phyloP scores from a whole-genome alignment of 1,140 invertebrate genomes.

The Lepeophtheirus salmonis region DNA sequence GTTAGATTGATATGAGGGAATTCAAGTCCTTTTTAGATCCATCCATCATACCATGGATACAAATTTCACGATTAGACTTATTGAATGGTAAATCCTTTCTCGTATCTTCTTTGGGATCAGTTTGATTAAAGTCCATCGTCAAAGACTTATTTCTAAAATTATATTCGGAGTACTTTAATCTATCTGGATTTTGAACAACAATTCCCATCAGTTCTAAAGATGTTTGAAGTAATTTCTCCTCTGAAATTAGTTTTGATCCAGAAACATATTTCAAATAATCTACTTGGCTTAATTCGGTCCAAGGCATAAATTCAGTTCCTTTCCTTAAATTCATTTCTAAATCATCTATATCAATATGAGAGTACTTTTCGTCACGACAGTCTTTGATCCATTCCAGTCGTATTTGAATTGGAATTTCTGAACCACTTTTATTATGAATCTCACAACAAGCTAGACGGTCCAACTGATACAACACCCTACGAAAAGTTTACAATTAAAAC shows the following conservation, averaged over 20 bases:
- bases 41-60: background rate
- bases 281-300: conserved; percentile 6
- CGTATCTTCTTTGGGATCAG: background rate
- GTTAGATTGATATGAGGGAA: background rate
- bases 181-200: conserved; percentile 9
- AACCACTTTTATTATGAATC: background rate
- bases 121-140: background rate
- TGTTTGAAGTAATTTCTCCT: background rate
- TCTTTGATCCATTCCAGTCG: conserved; percentile 5
- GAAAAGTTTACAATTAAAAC: background rate
- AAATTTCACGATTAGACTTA: background rate
- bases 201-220: conserved; percentile 2
- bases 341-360: background rate
- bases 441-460: background rate
- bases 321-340: conserved; percentile 1
- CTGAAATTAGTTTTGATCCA: background rate
- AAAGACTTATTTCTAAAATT: background rate
- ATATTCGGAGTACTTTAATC: background rate
- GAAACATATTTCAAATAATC: conserved; percentile 7
- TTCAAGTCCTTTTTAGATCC: background rate
- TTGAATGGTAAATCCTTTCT: background rate
- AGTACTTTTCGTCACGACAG: background rate
- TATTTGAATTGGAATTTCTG: conserved; percentile 1
- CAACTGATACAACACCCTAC: background rate
- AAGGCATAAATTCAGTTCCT: conserved; percentile 3